Percentiles rank a stretch among this genome's conserved stretches.
These are phyloP conservation scores for Vidua macroura DNA, from an alignment of 2,113 vertebrate species.

Conservation along the genomic window DNA sequence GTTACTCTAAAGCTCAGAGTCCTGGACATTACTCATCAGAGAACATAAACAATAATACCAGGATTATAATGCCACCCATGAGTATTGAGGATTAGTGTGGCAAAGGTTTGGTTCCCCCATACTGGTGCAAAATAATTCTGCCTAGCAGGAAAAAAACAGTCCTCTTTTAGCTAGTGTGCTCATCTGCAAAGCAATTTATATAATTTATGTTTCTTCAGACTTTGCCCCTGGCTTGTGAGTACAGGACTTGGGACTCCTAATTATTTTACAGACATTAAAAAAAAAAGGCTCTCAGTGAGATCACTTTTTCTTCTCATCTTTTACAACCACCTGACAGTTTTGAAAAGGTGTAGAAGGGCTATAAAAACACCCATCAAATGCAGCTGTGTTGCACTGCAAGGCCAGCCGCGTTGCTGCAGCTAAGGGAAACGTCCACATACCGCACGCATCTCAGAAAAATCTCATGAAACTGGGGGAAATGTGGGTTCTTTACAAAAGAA, in stretches of 20 bases:
- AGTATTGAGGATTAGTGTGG: not conserved
- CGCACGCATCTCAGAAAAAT: not conserved
- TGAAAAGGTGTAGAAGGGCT: not conserved
- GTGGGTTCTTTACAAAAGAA: not conserved
- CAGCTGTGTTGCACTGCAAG: not conserved
- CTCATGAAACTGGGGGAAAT: not conserved
- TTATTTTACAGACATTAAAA: not conserved
- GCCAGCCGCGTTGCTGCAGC: not conserved
- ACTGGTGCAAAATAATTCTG: conserved; percentile 36
- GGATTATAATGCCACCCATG: conserved; percentile 11
- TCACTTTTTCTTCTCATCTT: not conserved
- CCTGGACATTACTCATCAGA: not conserved
- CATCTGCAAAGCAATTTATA: conserved; percentile 26
- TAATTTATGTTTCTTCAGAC: not conserved
- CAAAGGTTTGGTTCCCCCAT: conserved; percentile 4
- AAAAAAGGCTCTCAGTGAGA: not conserved
- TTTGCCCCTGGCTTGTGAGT: not conserved
- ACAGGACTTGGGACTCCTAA: not conserved
- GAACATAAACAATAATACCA: not conserved
- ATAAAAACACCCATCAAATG: not conserved
- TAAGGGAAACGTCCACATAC: not conserved
- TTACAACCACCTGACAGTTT: not conserved
- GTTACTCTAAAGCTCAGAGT: not conserved
- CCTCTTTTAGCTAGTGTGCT: conserved; percentile 5
- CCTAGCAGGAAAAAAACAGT: conserved; percentile 20